These are phyloP conservation scores for Campoletis sonorensis DNA, from an alignment of 1,140 invertebrate species.

Conservation along the genomic window DNA sequence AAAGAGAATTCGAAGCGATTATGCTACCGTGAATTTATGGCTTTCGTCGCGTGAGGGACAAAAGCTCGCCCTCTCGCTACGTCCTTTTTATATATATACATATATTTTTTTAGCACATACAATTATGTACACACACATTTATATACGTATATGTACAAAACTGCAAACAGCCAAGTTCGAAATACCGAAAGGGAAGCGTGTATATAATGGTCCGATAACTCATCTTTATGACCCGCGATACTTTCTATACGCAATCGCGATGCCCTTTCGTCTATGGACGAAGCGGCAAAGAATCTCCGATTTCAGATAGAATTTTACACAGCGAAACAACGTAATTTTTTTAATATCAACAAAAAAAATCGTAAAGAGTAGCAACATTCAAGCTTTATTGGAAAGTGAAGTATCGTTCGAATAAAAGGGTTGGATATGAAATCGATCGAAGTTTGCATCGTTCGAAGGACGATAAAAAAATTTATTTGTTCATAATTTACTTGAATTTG, in stretches of 20 bases:
- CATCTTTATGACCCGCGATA: conserved; percentile 53
- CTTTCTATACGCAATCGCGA: conserved; percentile 42
- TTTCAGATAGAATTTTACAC: not conserved
- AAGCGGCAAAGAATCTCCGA: conserved; percentile 12
- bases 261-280: conserved; percentile 39
- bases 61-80: not conserved
- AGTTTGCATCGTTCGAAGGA: too few relatives aligned
- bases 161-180: not conserved
- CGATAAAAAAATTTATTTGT: too few relatives aligned
- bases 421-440: too few relatives aligned
- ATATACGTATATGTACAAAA: not conserved
- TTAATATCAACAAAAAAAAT: not conserved
- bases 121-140: not conserved
- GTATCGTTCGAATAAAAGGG: too few relatives aligned
- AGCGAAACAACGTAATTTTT: too few relatives aligned
- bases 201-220: conserved; percentile 58
- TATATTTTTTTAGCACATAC: not conserved
- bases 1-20: conserved; percentile 28
- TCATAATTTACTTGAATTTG: too few relatives aligned
- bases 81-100: not conserved
- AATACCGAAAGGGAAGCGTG: not conserved
- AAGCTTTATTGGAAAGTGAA: not conserved
- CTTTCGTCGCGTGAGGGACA: conserved; percentile 23
- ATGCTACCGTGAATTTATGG: conserved; percentile 31
- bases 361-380: not conserved